Evolutionary conservation across 1,140 invertebrate genomes (phyloP).

Genomic region (Sycophaga agraensis): DNA sequence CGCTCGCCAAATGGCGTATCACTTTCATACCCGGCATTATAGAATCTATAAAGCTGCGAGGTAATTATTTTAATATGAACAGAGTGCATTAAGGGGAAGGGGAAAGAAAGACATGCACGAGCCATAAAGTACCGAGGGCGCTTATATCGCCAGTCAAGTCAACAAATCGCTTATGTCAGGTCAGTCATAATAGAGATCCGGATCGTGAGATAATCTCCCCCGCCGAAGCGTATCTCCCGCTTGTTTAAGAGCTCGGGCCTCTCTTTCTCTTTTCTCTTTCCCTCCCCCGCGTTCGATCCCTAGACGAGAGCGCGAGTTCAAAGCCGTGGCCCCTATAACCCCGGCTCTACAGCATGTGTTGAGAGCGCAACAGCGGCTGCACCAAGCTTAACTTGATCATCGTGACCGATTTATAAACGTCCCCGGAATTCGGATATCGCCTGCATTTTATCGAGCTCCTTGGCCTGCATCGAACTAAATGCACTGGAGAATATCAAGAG

Average conservation of each 20-base stretch:
- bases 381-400: not conserved
- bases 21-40: too few species aligned
- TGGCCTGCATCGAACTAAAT: too few species aligned
- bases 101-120: not conserved
- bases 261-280: not conserved
- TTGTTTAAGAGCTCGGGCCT: not conserved
- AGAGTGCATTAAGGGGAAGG: not conserved
- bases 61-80: too few species aligned
- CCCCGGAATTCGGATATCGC: not conserved
- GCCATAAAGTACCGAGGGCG: not conserved
- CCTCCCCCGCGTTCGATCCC: not conserved
- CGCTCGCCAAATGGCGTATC: too few species aligned
- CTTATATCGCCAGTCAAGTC: not conserved
- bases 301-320: not conserved
- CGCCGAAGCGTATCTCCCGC: not conserved
- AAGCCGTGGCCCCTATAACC: not conserved
- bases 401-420: not conserved
- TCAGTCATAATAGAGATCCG: constrained; percentile 3
- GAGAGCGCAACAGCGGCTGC: not conserved
- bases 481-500: too few species aligned
- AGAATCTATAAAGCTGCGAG: too few species aligned
- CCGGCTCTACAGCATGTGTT: not conserved
- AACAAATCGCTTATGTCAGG: constrained; percentile 2
- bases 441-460: too few species aligned
- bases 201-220: constrained; percentile 1